A percentile compares a stretch with the other conserved stretches of the same genome.
Evolutionary conservation across 2,113 vertebrate genomes (phyloP).

Genomic region (Montifringilla adamsi): DNA sequence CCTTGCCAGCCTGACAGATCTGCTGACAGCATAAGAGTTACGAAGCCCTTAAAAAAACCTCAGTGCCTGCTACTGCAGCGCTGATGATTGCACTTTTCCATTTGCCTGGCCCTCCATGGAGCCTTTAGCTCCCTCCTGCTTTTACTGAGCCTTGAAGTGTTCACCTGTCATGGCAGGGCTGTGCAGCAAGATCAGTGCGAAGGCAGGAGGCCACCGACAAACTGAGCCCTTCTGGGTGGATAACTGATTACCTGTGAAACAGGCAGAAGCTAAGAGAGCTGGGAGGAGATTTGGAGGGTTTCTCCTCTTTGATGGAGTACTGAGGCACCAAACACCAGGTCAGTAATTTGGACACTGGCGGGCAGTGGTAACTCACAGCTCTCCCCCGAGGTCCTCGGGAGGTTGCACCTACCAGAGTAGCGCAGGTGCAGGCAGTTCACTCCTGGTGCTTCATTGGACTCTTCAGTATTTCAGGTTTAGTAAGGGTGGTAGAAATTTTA

Average conservation of each 20-base stretch:
- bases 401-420: not conserved
- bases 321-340: not conserved
- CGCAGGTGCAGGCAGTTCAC: not conserved
- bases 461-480: not conserved
- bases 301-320: not conserved
- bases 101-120: not conserved
- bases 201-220: not conserved
- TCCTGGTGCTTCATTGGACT: not conserved
- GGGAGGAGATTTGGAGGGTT: not conserved
- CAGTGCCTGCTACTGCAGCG: not conserved
- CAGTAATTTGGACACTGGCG: not conserved
- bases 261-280: not conserved
- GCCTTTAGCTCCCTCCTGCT: not conserved
- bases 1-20: conserved; percentile 11
- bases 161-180: not conserved
- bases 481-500: not conserved
- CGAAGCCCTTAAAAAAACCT: conserved; percentile 21
- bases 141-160: not conserved
- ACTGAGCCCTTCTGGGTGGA: not conserved
- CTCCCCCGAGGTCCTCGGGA: not conserved
- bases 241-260: not conserved
- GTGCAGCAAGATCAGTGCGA: not conserved
- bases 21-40: conserved; percentile 9
- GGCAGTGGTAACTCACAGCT: not conserved
- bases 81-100: not conserved